Base-by-base conservation (phyloP, 1,140 invertebrate species). In the Drosophila kohkoa region DNA sequence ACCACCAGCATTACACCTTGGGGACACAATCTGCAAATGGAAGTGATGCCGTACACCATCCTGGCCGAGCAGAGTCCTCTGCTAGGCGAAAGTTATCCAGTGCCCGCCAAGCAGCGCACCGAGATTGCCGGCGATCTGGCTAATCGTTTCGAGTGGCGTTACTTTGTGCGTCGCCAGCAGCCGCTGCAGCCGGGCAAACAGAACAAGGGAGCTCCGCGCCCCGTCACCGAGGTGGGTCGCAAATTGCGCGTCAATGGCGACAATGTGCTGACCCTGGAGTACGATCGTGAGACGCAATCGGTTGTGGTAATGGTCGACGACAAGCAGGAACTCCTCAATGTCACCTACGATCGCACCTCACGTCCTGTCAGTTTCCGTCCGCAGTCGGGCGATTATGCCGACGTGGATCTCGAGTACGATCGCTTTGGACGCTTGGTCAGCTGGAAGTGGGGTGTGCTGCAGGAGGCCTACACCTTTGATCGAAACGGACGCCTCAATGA, bases 111-210 rank as follows among this genome's bases (percentile, higher is more conserved):
- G 90, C 97, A 98, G 91, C 95, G 96, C 76, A 97, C 96, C 0
- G 97, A 98, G 92, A 96, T 98, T 28, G 96, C 96, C 11, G 97
- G 97, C 0, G 97, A 98, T 87, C 93, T 98, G 20, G 96, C 98
- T 0, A 99, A 99, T 90, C 94, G 97, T 67, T 97, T 99, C 73
- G 98, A 99, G 93, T 99, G 98, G 98, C 94, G 97, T 45, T 99
- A 99, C 92, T 98, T 97, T 92, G 93, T 97, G 16, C 92, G 96
- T 46, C 95, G 95, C 65, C 92, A 95, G 11, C 95, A 85, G 13
- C 75, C 86, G 0, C 43, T 41, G 2, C 80, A 83, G 79, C 95
- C 94, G 75, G 94, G 95, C 64, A 95, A 95, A 76, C 93, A 93
- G 52, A 74, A 41, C 52, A 93, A 92, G 64, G 96, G 96, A 91